phyloP scores from a whole-genome alignment of 2,888 invertebrate species.

The Euproctis similis region DNA sequence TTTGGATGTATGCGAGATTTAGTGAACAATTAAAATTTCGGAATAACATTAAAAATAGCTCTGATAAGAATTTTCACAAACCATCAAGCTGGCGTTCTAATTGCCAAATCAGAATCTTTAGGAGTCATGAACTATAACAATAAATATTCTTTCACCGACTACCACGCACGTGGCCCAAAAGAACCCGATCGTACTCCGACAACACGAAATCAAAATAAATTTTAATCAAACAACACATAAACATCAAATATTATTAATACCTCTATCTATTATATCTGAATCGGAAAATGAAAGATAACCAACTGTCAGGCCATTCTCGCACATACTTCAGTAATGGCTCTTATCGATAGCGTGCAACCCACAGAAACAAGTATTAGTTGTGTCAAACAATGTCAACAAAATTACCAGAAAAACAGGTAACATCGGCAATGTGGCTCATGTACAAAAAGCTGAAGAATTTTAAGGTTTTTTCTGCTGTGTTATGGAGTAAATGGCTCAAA shows the following conservation, averaged over 20 bases:
- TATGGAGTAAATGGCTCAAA: conserved; percentile 14
- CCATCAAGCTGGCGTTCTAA: too few relatives aligned
- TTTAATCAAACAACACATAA: background rate
- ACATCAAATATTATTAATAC: background rate
- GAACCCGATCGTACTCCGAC: too few relatives aligned
- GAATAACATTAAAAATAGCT: too few relatives aligned
- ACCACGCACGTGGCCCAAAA: conserved; percentile 11
- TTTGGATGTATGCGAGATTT: too few relatives aligned
- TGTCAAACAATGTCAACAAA: conserved; percentile 2
- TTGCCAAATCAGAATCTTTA: too few relatives aligned
- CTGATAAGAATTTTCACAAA: too few relatives aligned
- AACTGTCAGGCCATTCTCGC: background rate
- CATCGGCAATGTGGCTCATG: conserved; percentile 18
- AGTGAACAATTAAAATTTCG: too few relatives aligned
- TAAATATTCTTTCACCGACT: conserved; percentile 2
- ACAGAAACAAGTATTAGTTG: conserved; percentile 3
- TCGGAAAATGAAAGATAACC: too few relatives aligned
- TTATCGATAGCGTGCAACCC: conserved; percentile 3
- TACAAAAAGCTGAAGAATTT: conserved; percentile 18
- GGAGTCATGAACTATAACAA: too few relatives aligned
- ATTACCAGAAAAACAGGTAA: conserved; percentile 13
- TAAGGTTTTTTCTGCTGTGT: conserved; percentile 23
- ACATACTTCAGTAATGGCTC: background rate
- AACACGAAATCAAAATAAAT: background rate
- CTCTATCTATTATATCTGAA: background rate